These are phyloP conservation scores for Mormoops blainvillei DNA, from an alignment of 2,113 vertebrate species.

Conservation along the genomic window DNA sequence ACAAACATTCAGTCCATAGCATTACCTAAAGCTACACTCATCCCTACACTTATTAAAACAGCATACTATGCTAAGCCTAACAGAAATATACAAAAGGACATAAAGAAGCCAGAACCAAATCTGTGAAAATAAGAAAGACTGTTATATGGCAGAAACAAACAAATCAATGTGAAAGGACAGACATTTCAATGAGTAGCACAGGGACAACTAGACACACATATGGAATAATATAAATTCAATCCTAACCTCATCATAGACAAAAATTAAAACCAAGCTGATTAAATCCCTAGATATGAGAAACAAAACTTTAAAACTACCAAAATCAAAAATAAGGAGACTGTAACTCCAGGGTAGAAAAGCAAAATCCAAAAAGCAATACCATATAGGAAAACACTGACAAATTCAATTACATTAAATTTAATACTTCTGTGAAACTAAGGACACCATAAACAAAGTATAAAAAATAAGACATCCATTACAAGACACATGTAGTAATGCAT, in stretches of 20 bases:
- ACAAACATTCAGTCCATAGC: no score
- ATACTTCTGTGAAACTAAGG: not conserved
- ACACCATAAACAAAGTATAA: not conserved
- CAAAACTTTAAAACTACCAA: not conserved
- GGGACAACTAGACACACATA: not conserved
- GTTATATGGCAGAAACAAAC: not conserved
- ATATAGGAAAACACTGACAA: not conserved
- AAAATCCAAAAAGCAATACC: not conserved
- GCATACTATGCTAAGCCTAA: not conserved
- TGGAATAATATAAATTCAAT: not conserved
- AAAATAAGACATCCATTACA: not conserved
- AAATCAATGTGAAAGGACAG: not conserved
- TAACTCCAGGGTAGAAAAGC: not conserved
- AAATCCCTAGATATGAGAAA: conserved; percentile 28
- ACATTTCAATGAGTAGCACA: not conserved
- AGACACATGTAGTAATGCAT: not conserved
- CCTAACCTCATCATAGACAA: not conserved
- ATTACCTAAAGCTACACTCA: not conserved
- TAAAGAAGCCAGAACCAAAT: not conserved
- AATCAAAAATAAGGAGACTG: not conserved
- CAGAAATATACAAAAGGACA: not conserved
- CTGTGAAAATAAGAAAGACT: not conserved
- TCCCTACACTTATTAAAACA: not conserved
- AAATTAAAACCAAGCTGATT: not conserved
- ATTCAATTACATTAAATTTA: not conserved